Evolutionary conservation across 2,113 vertebrate genomes (phyloP).

Genomic region (Mus musculus): DNA sequence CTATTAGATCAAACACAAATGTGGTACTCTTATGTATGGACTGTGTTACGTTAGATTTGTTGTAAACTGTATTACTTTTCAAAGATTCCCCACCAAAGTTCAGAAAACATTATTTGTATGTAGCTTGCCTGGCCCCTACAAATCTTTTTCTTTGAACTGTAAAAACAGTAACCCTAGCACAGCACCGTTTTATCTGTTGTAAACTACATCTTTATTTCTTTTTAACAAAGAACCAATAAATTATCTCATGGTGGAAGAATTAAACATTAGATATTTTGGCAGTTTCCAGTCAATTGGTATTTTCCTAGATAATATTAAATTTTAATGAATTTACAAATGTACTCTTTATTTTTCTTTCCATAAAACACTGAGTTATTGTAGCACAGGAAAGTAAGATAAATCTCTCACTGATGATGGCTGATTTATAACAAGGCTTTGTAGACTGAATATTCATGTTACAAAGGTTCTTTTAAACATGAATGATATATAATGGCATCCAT

Average conservation of each 20-base stretch:
- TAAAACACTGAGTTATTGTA: constrained; percentile 63
- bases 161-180: background rate
- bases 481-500: constrained; percentile 65
- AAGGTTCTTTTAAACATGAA: constrained; percentile 73
- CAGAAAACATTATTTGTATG: background rate
- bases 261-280: constrained; percentile 25
- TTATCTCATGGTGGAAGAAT: background rate
- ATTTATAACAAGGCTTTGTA: constrained; percentile 75
- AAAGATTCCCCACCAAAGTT: background rate
- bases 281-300: constrained; percentile 38
- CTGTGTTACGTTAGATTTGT: background rate
- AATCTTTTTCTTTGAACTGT: background rate
- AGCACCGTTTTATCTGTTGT: constrained; percentile 8
- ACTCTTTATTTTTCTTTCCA: constrained; percentile 17
- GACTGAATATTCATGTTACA: constrained; percentile 78
- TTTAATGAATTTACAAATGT: constrained; percentile 74
- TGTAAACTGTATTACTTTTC: background rate
- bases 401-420: constrained; percentile 58
- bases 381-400: constrained; percentile 66
- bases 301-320: constrained; percentile 52
- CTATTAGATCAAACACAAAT: background rate
- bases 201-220: constrained; percentile 24
- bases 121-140: too few relatives aligned
- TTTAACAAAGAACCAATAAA: constrained; percentile 55
- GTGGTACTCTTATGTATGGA: rapidly evolving